phyloP scores from a whole-genome alignment of 2,113 vertebrate species.

The Proteles cristata region DNA sequence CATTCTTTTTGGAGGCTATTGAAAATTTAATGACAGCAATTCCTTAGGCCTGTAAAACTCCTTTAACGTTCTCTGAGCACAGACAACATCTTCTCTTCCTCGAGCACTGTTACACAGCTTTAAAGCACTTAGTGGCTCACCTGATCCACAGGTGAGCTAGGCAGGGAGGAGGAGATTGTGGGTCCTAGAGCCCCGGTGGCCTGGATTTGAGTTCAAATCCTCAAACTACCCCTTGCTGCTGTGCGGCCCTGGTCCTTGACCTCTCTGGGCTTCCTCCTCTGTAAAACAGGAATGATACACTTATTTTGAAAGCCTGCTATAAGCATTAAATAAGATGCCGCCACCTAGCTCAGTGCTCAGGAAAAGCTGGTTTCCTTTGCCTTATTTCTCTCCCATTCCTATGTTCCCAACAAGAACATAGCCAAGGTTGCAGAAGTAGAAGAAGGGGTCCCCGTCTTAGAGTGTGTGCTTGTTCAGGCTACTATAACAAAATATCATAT shows the following conservation, averaged over 20 bases:
- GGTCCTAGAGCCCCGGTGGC: not conserved
- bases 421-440: not conserved
- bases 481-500: not conserved
- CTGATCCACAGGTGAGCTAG: not conserved
- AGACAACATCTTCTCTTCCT: not conserved
- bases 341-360: not conserved
- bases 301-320: not conserved
- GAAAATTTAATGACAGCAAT: slow-evolving; percentile 42
- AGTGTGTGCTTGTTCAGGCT: not conserved
- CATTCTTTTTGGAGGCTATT: slow-evolving; percentile 11
- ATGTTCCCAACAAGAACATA: not conserved
- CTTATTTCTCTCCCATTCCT: not conserved
- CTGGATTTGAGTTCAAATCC: not conserved
- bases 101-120: not conserved
- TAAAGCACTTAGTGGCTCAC: not conserved
- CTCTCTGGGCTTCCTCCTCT: not conserved
- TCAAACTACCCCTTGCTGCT: rapidly evolving
- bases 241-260: not conserved
- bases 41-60: slow-evolving; percentile 5
- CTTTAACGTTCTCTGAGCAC: not conserved
- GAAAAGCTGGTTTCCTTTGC: not conserved
- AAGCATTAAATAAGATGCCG: not conserved
- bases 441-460: not conserved
- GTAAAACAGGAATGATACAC: not conserved
- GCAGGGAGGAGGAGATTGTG: not conserved